Evolutionary conservation across 2,888 invertebrate genomes (phyloP).

Genomic region (Mesoligia furuncula): DNA sequence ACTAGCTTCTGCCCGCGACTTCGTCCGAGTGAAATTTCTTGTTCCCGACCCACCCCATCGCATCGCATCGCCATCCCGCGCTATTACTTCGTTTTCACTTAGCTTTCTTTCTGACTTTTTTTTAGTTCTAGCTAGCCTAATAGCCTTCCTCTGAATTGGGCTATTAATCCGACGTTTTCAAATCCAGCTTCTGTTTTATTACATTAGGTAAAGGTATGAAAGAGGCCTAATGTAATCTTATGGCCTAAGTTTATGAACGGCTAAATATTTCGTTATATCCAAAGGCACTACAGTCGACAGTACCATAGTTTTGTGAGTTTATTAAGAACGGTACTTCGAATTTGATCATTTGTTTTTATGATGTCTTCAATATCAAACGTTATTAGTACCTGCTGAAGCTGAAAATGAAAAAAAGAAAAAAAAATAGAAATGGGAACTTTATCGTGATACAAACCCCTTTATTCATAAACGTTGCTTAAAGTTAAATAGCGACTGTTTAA

Average conservation of each 20-base stretch:
- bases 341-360: slow-evolving; percentile 3
- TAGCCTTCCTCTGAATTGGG: neutral
- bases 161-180: neutral
- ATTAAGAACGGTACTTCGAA: slow-evolving; percentile 9
- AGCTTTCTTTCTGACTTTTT: neutral
- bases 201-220: neutral
- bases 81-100: neutral
- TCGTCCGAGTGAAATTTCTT: neutral
- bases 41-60: neutral
- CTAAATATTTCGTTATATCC: neutral
- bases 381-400: neutral
- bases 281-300: neutral
- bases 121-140: neutral
- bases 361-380: slow-evolving; percentile 16
- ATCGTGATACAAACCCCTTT: neutral
- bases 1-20: neutral
- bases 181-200: neutral
- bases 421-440: neutral
- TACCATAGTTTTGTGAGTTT: slow-evolving; percentile 25
- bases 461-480: neutral
- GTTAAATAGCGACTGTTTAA: too few relatives aligned
- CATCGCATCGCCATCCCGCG: neutral
- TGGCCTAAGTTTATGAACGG: neutral
- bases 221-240: slow-evolving; percentile 5
- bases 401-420: too few relatives aligned